Percentiles rank a stretch among this genome's conserved stretches.
These are phyloP conservation scores for Apaloderma vittatum DNA, from an alignment of 2,113 vertebrate species.

Conservation along the genomic window DNA sequence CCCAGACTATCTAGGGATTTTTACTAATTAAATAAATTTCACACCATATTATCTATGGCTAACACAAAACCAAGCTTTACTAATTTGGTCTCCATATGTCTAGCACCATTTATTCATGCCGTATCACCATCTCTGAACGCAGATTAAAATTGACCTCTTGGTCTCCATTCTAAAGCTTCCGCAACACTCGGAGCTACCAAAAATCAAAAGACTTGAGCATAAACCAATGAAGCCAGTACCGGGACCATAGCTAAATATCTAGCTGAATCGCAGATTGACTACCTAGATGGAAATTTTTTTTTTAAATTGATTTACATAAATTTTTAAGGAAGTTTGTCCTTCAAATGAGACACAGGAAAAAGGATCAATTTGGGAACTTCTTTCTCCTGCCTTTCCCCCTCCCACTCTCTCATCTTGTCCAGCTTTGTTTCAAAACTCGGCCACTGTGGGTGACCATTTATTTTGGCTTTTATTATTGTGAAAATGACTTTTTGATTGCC, in stretches of 20 bases:
- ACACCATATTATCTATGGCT: neutral
- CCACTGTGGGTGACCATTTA: accelerated
- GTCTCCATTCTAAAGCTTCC: neutral
- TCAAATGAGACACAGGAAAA: neutral
- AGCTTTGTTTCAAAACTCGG: neutral
- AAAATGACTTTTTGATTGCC: neutral
- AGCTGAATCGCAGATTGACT: neutral
- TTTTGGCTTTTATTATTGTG: neutral
- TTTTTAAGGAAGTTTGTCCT: neutral
- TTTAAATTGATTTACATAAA: neutral
- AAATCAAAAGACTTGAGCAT: neutral
- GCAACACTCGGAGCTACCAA: neutral
- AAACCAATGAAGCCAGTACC: neutral
- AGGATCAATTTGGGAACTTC: neutral
- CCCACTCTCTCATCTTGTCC: neutral
- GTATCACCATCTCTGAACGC: neutral
- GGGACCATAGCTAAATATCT: neutral
- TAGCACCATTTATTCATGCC: neutral
- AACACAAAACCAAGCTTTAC: neutral
- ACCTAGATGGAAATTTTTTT: neutral
- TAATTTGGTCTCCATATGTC: conserved; percentile 50
- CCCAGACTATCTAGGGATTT: conserved; percentile 33
- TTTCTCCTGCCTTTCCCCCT: neutral
- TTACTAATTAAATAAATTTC: conserved; percentile 53
- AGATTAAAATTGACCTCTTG: neutral